These are phyloP conservation scores for Panulirus ornatus DNA, from an alignment of 1,140 invertebrate species.

Conservation along the genomic window DNA sequence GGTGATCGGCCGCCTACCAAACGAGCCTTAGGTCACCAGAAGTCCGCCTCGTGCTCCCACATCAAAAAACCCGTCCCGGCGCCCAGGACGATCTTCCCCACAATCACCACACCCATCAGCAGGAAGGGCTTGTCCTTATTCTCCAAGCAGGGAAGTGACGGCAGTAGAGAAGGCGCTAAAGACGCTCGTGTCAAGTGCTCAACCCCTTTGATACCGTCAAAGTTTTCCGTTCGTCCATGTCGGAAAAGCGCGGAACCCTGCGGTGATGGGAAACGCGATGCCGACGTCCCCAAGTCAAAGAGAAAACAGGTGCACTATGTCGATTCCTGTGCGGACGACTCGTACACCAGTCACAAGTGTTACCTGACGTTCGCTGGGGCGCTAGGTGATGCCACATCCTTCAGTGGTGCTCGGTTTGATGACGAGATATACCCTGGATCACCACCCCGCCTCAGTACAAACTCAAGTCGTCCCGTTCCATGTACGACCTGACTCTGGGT, in stretches of 20 bases:
- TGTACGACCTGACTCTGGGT: not conserved
- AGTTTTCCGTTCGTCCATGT: not conserved
- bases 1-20: not conserved
- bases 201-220: not conserved
- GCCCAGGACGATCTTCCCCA: conserved; percentile 39
- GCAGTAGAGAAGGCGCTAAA: not conserved
- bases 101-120: not conserved
- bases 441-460: conserved; percentile 14
- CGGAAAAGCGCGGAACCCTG: not conserved
- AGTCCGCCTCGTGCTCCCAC: conserved; percentile 1
- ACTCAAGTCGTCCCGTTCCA: conserved; percentile 14
- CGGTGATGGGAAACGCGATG: not conserved
- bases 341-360: conserved; percentile 52
- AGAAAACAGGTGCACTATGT: not conserved
- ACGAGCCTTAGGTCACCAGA: not conserved
- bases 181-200: not conserved
- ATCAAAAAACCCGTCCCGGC: conserved; percentile 34
- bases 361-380: not conserved
- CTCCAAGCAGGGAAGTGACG: not conserved
- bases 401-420: not conserved
- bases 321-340: conserved; percentile 32
- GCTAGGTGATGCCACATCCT: not conserved
- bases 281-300: not conserved
- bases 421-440: conserved; percentile 50
- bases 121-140: not conserved